Conservation (phyloP, 2,888 invertebrate species). For the Globia sparganii region DNA sequence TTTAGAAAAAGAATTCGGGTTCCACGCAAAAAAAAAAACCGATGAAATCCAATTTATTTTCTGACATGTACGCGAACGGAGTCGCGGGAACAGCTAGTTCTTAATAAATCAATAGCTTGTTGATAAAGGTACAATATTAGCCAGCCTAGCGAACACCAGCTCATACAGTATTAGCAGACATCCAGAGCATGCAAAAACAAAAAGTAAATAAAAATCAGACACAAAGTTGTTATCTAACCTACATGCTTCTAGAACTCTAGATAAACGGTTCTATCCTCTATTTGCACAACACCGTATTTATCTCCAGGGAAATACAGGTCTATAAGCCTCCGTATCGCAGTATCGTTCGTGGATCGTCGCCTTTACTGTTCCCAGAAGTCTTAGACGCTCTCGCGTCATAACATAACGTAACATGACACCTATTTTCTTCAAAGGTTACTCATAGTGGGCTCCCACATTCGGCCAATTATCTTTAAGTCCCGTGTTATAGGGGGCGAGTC, state of each 20-base stretch:
- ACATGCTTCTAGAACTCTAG: background rate
- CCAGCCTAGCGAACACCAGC: background rate
- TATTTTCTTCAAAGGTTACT: background rate
- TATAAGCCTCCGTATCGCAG: background rate
- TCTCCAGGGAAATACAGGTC: constrained; percentile 22
- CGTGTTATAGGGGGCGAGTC: background rate
- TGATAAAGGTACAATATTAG: background rate
- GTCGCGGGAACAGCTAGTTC: background rate
- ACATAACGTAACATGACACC: background rate
- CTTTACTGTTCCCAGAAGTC: background rate
- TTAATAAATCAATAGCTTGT: background rate
- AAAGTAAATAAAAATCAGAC: background rate
- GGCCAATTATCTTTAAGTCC: background rate
- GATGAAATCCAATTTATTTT: too few relatives aligned
- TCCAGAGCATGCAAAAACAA: background rate
- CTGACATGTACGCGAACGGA: too few relatives aligned
- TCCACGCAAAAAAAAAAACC: too few relatives aligned
- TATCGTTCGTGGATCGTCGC: constrained; percentile 11
- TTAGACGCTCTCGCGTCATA: background rate
- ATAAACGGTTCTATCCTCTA: background rate
- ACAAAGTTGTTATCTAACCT: background rate
- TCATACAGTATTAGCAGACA: background rate
- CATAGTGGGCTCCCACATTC: too few relatives aligned
- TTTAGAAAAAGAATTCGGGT: too few relatives aligned
- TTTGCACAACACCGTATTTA: background rate